Base-by-base conservation (phyloP, 2,113 vertebrate species). In the Heliornis fulica region DNA sequence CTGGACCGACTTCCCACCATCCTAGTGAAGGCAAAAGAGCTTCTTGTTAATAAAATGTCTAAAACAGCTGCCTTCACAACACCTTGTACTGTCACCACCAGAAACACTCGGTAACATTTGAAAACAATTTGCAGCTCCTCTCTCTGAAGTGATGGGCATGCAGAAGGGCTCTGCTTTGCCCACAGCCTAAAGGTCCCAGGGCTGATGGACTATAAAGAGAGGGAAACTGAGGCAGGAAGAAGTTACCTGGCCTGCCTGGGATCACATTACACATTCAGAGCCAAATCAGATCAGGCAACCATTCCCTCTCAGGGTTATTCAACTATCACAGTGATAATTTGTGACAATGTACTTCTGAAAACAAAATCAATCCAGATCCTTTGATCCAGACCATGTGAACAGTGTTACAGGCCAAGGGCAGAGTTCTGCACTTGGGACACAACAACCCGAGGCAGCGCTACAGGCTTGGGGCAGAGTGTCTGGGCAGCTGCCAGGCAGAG, bases 1-100 rank as follows among this genome's bases (percentile, higher is more conserved):
- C 90, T 90, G 95, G 26, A 15, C 63, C 22, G 91, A 43, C 80
- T 94, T 97, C 61, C 97, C 98, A 3, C 95, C 54, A 14, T 98
- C 98, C 98, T 98, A 50, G 3, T 14, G 26, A 56, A 81, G 66
- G 57, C 9, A 72, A 64, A 85, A 89, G 28, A 74, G 46, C 11
- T 79, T 34, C 48, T 40, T 17, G 40, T 93, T 70, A 78, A 41
- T n/a, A 17, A 51, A 53, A 10, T 2, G 3, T 5, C 72, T n/a
- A 64, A 36, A 65, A 21, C 3, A 15, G 29, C 34, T 53, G 38
- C 32, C 13, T 25, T 26, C 3, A 3, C 26, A 9, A 9, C 32
- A 5, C 19, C 60, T 29, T 21, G 25, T 25, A 5, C 36, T 40
- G 41, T 31, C 15, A 46, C 17, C 36, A 10, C 36, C 54, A 71